These are phyloP conservation scores for Megalonaias nervosa DNA, from an alignment of 1,140 invertebrate species.

Conservation along the genomic window DNA sequence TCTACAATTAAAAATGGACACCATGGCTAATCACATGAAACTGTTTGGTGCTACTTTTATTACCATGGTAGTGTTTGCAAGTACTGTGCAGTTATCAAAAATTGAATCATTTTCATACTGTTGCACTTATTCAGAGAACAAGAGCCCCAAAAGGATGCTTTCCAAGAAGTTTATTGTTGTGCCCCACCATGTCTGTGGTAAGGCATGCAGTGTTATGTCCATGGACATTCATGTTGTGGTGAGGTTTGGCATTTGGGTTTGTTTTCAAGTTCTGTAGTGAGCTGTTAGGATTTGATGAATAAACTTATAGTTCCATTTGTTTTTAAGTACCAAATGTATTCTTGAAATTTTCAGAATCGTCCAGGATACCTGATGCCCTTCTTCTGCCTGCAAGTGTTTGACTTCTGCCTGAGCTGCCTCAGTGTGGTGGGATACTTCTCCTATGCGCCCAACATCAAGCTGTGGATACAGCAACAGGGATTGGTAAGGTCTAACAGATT, in stretches of 20 bases:
- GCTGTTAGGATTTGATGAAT: not conserved
- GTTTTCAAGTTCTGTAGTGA: not conserved
- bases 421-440: conserved; percentile 88
- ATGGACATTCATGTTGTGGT: not conserved
- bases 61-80: no score
- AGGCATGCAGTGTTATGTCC: no score
- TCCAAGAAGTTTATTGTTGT: no score
- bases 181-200: no score
- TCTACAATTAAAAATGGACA: no score
- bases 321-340: not conserved
- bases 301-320: not conserved
- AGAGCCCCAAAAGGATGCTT: no score
- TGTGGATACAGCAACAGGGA: conserved; percentile 78
- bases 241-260: not conserved
- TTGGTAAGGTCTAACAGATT: conserved; percentile 59
- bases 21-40: no score
- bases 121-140: no score
- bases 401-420: conserved; percentile 86
- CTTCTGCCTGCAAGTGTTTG: conserved; percentile 90
- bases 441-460: conserved; percentile 83
- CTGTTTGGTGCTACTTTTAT: no score
- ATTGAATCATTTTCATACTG: no score
- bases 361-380: conserved; percentile 88
- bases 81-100: no score
- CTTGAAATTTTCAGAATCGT: conserved; percentile 76